Conservation (phyloP, 2,113 vertebrate genomes). For the Forbesichthys papilliferus region DNA sequence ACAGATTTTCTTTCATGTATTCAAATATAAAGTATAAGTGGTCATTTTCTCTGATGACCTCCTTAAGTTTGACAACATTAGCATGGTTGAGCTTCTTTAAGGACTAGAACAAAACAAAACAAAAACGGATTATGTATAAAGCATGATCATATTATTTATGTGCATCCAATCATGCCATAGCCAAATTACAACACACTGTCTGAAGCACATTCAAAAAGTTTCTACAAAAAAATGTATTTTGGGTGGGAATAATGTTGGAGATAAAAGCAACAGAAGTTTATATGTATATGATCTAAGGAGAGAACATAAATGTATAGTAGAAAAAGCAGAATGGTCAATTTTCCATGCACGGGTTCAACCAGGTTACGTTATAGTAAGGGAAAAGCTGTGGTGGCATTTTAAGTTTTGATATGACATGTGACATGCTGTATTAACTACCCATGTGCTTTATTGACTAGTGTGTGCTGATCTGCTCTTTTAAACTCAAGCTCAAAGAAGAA, state of each 20-base stretch:
- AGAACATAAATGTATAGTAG: slow-evolving; percentile 10
- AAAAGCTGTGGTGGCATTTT: slow-evolving; percentile 33
- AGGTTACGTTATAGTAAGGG: slow-evolving; percentile 56
- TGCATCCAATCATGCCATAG: slow-evolving; percentile 51
- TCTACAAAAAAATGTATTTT: slow-evolving; percentile 19
- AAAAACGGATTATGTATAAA: slow-evolving; percentile 10
- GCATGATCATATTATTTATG: background rate
- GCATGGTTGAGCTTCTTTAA: slow-evolving; percentile 98
- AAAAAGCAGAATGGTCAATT: slow-evolving; percentile 36
- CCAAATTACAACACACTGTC: slow-evolving; percentile 28
- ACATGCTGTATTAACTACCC: slow-evolving; percentile 52
- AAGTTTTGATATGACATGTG: slow-evolving; percentile 6
- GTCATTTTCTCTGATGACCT: slow-evolving; percentile 97
- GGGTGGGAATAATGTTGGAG: background rate
- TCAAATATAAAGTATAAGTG: slow-evolving; percentile 98
- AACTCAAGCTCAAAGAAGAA: slow-evolving; percentile 32
- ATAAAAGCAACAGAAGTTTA: slow-evolving; percentile 31
- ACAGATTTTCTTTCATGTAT: slow-evolving; percentile 99
- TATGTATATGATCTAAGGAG: slow-evolving; percentile 10
- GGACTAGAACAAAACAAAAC: slow-evolving; percentile 77
- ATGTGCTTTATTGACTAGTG: slow-evolving; percentile 21
- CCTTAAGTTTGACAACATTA: slow-evolving; percentile 97
- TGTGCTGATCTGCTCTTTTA: slow-evolving; percentile 27
- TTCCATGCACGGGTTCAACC: slow-evolving; percentile 58
- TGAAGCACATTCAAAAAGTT: slow-evolving; percentile 57